phyloP scores from a whole-genome alignment of 2,797 vertebrate genomes.

The Chelon labrosus region DNA sequence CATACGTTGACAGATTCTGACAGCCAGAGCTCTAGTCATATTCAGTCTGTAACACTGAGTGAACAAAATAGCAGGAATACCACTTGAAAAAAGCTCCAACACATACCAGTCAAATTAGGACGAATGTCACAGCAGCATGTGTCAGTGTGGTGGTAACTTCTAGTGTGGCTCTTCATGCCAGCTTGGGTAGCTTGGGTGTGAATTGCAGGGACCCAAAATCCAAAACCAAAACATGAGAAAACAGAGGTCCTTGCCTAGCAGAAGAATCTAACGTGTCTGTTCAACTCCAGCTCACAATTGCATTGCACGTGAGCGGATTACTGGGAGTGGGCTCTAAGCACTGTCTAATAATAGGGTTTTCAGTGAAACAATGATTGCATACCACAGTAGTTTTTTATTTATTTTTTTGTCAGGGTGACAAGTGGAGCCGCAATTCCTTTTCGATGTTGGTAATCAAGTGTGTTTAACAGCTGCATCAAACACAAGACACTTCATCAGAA shows the following conservation, averaged over 20 bases:
- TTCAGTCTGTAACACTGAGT: slow-evolving; percentile 4
- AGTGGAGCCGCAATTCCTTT: neutral
- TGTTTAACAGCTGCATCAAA: neutral
- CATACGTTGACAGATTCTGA: slow-evolving; percentile 29
- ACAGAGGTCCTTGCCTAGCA: too few species aligned
- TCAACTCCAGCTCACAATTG: too few species aligned
- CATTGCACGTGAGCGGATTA: too few species aligned
- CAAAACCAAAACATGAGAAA: neutral
- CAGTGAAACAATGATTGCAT: neutral
- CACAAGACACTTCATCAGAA: neutral
- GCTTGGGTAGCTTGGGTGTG: neutral
- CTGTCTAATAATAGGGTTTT: neutral
- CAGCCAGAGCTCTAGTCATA: slow-evolving; percentile 2
- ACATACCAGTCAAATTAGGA: neutral
- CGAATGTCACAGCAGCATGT: neutral
- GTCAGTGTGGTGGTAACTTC: neutral
- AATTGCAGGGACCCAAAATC: neutral
- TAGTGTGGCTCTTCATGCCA: neutral
- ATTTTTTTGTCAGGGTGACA: neutral
- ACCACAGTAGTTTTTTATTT: neutral
- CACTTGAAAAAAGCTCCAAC: neutral
- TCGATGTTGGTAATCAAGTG: neutral
- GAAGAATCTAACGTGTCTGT: too few species aligned
- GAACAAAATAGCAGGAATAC: neutral
- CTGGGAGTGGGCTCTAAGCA: too few species aligned